Evolutionary conservation across 2,888 invertebrate genomes (phyloP).

Genomic region (Drosophila putrida): DNA sequence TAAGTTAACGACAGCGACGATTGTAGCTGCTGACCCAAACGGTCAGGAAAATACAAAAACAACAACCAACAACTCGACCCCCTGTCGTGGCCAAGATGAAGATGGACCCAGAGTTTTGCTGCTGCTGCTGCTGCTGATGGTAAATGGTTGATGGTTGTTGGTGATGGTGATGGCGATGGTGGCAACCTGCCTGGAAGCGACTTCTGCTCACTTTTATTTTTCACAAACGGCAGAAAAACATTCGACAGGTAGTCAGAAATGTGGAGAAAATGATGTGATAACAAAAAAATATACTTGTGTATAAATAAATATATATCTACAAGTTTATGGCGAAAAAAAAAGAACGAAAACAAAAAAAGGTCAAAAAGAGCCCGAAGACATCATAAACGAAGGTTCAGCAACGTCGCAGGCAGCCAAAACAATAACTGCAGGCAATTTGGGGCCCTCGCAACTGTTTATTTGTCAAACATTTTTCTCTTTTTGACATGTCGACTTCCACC

Average conservation of each 20-base stretch:
- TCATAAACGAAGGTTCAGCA: conserved; percentile 74
- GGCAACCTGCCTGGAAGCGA: conserved; percentile 58
- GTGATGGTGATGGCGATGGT: conserved; percentile 16
- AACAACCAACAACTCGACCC: conserved; percentile 39
- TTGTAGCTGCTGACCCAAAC: conserved; percentile 47
- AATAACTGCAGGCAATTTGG: conserved; percentile 81
- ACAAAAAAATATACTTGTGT: conserved; percentile 43
- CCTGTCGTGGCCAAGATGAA: conserved; percentile 45
- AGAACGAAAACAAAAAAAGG: conserved; percentile 51
- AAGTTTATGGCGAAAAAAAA: conserved; percentile 55
- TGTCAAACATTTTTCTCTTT: conserved; percentile 79
- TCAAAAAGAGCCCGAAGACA: conserved; percentile 75
- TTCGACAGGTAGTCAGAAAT: conserved; percentile 74
- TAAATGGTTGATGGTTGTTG: conserved; percentile 37
- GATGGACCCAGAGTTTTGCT: conserved; percentile 26
- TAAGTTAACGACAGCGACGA: conserved; percentile 71
- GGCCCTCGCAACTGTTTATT: conserved; percentile 77
- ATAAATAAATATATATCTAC: conserved; percentile 28
- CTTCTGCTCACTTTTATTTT: conserved; percentile 77
- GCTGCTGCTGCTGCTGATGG: conserved; percentile 23
- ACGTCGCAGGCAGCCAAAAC: conserved; percentile 66
- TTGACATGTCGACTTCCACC: conserved; percentile 81
- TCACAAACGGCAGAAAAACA: conserved; percentile 67
- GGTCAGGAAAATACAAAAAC: conserved; percentile 6
- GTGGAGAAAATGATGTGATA: conserved; percentile 75